These are phyloP conservation scores for Ictidomys tridecemlineatus DNA, from an alignment of 2,113 vertebrate genomes.

Conservation along the genomic window DNA sequence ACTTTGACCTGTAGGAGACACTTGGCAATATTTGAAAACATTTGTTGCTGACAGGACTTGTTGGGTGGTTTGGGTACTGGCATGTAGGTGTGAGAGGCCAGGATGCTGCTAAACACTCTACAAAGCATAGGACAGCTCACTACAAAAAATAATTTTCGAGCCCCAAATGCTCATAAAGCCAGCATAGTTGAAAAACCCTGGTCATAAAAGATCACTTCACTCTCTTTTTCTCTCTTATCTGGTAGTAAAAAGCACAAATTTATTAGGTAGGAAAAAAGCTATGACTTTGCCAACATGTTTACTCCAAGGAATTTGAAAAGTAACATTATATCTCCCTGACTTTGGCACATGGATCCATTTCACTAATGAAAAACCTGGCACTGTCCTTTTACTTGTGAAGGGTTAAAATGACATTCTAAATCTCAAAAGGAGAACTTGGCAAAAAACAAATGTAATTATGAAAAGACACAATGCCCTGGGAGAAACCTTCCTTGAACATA, in stretches of 20 bases:
- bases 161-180: not conserved
- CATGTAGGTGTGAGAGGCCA: not conserved
- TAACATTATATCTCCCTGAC: slow-evolving; percentile 57
- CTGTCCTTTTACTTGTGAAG: slow-evolving; percentile 38
- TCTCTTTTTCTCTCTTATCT: slow-evolving; percentile 44
- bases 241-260: not conserved
- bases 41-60: not conserved
- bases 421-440: slow-evolving; percentile 44
- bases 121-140: not conserved
- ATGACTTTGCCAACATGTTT: slow-evolving; percentile 59
- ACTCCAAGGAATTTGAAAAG: slow-evolving; percentile 57
- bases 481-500: slow-evolving; percentile 29
- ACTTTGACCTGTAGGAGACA: not conserved
- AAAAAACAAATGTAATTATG: slow-evolving; percentile 51
- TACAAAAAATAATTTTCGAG: not conserved
- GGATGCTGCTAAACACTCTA: not conserved
- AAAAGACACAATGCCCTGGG: slow-evolving; percentile 45
- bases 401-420: slow-evolving; percentile 53
- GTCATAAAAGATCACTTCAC: slow-evolving; percentile 22
- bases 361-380: slow-evolving; percentile 57
- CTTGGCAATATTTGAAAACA: not conserved
- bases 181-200: not conserved
- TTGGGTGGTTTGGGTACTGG: not conserved
- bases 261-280: not conserved
- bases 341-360: slow-evolving; percentile 42